These are phyloP conservation scores for Trissolcus japonicus DNA, from an alignment of 2,888 invertebrate genomes.

Conservation along the genomic window DNA sequence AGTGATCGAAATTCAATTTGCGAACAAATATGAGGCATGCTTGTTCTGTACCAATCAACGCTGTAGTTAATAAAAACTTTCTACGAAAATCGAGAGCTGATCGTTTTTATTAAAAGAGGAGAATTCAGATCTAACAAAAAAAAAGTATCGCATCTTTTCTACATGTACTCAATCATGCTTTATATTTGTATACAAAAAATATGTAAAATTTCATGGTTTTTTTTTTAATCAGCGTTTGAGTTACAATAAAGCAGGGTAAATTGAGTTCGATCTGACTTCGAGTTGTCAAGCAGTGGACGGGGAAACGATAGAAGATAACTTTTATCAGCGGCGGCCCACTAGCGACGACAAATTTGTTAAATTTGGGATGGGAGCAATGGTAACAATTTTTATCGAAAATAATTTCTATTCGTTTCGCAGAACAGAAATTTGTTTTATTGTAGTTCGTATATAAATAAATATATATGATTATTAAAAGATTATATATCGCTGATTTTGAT, in stretches of 20 bases:
- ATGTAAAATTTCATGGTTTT: background rate
- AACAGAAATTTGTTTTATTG: constrained; percentile 7
- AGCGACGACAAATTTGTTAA: constrained; percentile 13
- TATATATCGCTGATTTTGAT: background rate
- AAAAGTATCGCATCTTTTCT: background rate
- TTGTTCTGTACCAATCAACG: background rate
- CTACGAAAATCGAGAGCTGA: constrained; percentile 12
- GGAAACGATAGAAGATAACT: background rate
- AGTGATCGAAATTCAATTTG: background rate
- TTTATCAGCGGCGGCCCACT: background rate
- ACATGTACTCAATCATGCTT: constrained; percentile 29
- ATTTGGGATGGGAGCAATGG: constrained; percentile 3
- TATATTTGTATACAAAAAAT: constrained; percentile 32
- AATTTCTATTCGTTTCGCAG: constrained; percentile 10
- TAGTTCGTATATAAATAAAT: constrained; percentile 3
- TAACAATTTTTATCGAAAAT: constrained; percentile 13
- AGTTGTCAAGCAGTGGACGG: background rate
- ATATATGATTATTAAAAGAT: constrained; percentile 1
- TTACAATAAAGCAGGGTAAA: constrained; percentile 11
- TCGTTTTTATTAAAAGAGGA: background rate
- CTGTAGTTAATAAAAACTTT: constrained; percentile 20
- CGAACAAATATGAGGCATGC: constrained; percentile 37
- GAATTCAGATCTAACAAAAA: too few relatives aligned
- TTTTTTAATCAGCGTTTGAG: too few relatives aligned
- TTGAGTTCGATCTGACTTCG: background rate